Evolutionary conservation across 2,797 vertebrate genomes (phyloP).

Genomic region (Hyperoplus immaculatus): DNA sequence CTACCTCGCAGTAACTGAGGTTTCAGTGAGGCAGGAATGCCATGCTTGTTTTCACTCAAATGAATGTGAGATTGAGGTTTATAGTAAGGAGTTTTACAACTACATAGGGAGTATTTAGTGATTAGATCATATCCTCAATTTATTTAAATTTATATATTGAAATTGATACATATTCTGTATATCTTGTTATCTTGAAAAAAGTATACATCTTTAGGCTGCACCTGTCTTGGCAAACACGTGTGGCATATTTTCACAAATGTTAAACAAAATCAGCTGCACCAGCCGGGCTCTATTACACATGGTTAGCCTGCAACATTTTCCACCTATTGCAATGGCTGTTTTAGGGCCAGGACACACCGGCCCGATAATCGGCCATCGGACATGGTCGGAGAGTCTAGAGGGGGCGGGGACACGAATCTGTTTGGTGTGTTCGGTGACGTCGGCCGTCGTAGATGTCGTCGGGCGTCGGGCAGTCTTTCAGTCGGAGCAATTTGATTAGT

Average conservation of each 20-base stretch:
- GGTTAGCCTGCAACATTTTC: slow-evolving; percentile 25
- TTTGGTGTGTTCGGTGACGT: too few species aligned
- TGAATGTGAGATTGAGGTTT: slow-evolving; percentile 45
- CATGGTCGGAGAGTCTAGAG: too few species aligned
- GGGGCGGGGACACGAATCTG: too few species aligned
- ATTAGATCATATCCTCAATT: background rate
- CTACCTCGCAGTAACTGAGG: slow-evolving; percentile 25
- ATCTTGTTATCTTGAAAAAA: too few species aligned
- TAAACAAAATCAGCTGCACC: slow-evolving; percentile 24
- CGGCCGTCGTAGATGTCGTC: too few species aligned
- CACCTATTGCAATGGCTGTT: slow-evolving; percentile 36
- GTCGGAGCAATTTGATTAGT: too few species aligned
- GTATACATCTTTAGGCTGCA: slow-evolving; percentile 3
- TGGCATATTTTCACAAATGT: slow-evolving; percentile 13
- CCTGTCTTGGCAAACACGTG: background rate
- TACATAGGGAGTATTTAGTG: background rate
- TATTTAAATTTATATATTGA: background rate
- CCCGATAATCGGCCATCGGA: too few species aligned
- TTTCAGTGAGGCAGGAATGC: slow-evolving; percentile 49
- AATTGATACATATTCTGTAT: background rate
- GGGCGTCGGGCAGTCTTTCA: too few species aligned
- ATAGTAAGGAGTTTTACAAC: background rate
- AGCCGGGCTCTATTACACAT: background rate
- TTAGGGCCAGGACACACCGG: background rate
- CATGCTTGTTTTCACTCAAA: slow-evolving; percentile 55